phyloP scores from a whole-genome alignment of 2,888 invertebrate species.

The Unio pictorum region DNA sequence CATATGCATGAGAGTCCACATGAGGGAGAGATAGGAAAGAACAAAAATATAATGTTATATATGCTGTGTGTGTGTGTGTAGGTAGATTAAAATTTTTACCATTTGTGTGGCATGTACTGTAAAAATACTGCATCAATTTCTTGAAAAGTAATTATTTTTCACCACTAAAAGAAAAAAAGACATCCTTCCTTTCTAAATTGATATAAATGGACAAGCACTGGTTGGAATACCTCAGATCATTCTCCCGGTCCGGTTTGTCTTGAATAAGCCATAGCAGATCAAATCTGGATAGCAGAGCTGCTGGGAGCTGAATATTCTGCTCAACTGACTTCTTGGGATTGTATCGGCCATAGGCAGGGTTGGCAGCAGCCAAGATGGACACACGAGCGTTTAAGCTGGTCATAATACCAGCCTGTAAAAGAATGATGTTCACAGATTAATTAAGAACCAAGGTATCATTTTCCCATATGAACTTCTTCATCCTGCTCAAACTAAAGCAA shows the following conservation, averaged over 20 bases:
- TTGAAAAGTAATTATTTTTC: background rate
- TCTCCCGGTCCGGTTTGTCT: slow-evolving; percentile 79
- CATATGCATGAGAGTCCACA: no score
- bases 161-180: no score
- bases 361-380: slow-evolving; percentile 97
- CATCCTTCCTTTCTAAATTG: no score
- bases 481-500: no score
- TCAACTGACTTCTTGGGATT: slow-evolving; percentile 94
- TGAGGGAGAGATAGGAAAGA: no score
- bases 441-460: no score
- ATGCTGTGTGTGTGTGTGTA: no score
- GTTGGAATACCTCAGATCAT: slow-evolving; percentile 76
- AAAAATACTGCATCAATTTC: background rate
- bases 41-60: no score
- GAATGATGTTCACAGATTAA: background rate
- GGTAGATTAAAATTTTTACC: no score
- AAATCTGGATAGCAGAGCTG: slow-evolving; percentile 95
- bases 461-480: no score
- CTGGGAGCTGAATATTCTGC: slow-evolving; percentile 98
- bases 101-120: no score
- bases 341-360: slow-evolving; percentile 98
- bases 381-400: slow-evolving; percentile 97
- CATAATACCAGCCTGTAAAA: slow-evolving; percentile 92
- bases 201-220: no score
- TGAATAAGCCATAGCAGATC: slow-evolving; percentile 97